These are phyloP conservation scores for Sebastes kiyomatsui DNA, from an alignment of 2,797 vertebrate species.

Conservation along the genomic window DNA sequence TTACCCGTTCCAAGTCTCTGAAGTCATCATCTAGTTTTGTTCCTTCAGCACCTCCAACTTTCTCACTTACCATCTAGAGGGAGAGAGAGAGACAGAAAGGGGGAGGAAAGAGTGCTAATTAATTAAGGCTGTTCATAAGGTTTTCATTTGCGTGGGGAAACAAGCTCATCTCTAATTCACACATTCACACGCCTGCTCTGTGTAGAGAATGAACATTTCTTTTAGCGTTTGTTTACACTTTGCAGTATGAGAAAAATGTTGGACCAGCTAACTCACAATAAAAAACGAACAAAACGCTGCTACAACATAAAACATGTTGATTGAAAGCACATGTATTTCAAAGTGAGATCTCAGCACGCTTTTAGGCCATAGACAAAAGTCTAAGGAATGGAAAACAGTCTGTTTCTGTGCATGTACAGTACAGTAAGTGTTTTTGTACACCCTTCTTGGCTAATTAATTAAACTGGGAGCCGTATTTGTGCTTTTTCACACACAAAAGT, in stretches of 20 bases:
- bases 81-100: not conserved
- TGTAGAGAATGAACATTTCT: not conserved
- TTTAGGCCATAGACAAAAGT: constrained; percentile 2
- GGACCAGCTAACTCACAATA: not conserved
- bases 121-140: constrained; percentile 29
- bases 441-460: not conserved
- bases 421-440: not conserved
- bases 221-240: not conserved
- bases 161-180: constrained; percentile 1
- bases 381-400: constrained; percentile 5
- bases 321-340: constrained; percentile 52
- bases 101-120: not conserved
- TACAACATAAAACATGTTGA: constrained; percentile 36
- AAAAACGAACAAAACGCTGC: constrained; percentile 18
- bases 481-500: not conserved
- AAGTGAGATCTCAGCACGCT: constrained; percentile 9
- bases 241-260: not conserved
- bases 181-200: not conserved
- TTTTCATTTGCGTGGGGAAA: constrained; percentile 29
- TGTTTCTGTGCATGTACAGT: not conserved
- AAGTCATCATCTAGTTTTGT: constrained; percentile 99
- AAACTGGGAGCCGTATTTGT: not conserved
- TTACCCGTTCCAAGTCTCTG: constrained; percentile 96
- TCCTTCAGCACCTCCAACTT: constrained; percentile 97
- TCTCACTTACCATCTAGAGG: constrained; percentile 96